Evolutionary conservation across 2,797 vertebrate genomes (phyloP), one percentile per base, ranked within the genome.

Genomic region (Ciconia nigra): DNA sequence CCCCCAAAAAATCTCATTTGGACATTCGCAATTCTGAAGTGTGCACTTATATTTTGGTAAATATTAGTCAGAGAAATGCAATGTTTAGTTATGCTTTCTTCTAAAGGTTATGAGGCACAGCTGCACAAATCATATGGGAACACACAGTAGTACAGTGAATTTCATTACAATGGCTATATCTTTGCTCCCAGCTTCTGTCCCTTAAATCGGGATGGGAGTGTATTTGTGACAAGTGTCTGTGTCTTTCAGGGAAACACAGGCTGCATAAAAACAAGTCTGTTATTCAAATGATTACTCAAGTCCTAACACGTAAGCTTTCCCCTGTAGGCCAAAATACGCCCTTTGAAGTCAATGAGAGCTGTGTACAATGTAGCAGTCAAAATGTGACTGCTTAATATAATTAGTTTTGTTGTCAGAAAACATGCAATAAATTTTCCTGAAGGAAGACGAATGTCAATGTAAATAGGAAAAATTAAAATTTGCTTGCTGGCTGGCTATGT

Each of bases 51-150:
- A 65, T 49, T 91, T 83, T 87, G 88, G 77, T 80, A 96, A 94
- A 67, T n/a, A 87, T 95, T 93, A 96, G 84, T 95, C 95, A 97
- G 65, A 88, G 42, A 87, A 80, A 71, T 0, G 9, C 51, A 81
- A 58, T 28, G 59, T 28, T 87, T 55, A 55, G 44, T 35, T 85
- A 65, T 52, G 77, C 87, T 91, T 74, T 90, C 72, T 91, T 88
- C 61, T 81, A 91, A 97, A 95, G 84, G 74, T 93, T 92, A 95
- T 10, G 52, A 92, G 37, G 63, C 91, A 79, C 91, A 96, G 94
- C 91, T 96, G 92, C 90, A 94, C 58, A 94, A 91, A 54, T 47
- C 90, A 84, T n/a, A 62, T 33, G 89, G 82, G 87, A 95, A 26
- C 41, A 88, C 71, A 79, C 58, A 88, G 73, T 3, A 69, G 57